Percentiles rank a stretch among this genome's conserved stretches.
These are phyloP conservation scores for Pollenia angustigena DNA, from an alignment of 2,888 invertebrate species.

Conservation along the genomic window DNA sequence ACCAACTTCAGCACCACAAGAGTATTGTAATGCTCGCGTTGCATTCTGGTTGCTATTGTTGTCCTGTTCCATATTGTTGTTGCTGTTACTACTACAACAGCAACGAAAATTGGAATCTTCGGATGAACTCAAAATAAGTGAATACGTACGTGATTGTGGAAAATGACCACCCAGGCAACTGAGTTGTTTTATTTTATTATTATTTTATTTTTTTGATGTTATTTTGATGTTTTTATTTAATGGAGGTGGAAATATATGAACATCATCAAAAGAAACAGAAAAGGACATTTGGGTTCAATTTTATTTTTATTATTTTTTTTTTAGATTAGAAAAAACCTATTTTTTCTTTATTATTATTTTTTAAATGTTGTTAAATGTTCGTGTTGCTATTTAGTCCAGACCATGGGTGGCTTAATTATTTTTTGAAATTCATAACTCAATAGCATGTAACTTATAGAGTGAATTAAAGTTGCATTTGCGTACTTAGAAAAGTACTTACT, in stretches of 20 bases:
- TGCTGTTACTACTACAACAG: slow-evolving; percentile 76
- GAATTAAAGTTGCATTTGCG: too few species aligned
- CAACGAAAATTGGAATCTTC: slow-evolving; percentile 84
- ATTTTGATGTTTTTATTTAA: slow-evolving; percentile 46
- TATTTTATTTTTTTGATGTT: slow-evolving; percentile 4
- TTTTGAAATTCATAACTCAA: too few species aligned
- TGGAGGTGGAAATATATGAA: slow-evolving; percentile 41
- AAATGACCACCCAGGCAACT: slow-evolving; percentile 84
- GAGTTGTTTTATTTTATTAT: slow-evolving; percentile 29
- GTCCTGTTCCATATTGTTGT: slow-evolving; percentile 52
- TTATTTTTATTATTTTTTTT: background rate
- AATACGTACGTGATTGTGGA: slow-evolving; percentile 84
- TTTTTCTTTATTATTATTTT: background rate
- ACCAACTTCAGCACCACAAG: slow-evolving; percentile 13
- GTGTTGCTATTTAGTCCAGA: too few species aligned
- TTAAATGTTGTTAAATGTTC: too few species aligned
- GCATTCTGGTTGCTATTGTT: slow-evolving; percentile 47
- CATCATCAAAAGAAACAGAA: slow-evolving; percentile 12
- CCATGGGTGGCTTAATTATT: too few species aligned
- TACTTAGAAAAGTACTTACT: too few species aligned
- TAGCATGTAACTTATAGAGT: too few species aligned
- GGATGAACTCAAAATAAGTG: slow-evolving; percentile 84
- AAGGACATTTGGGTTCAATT: slow-evolving; percentile 3
- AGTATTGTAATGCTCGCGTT: slow-evolving; percentile 36
- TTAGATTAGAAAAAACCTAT: background rate